Conservation (phyloP, 2,888 invertebrate species). For the Acleris cristana region DNA sequence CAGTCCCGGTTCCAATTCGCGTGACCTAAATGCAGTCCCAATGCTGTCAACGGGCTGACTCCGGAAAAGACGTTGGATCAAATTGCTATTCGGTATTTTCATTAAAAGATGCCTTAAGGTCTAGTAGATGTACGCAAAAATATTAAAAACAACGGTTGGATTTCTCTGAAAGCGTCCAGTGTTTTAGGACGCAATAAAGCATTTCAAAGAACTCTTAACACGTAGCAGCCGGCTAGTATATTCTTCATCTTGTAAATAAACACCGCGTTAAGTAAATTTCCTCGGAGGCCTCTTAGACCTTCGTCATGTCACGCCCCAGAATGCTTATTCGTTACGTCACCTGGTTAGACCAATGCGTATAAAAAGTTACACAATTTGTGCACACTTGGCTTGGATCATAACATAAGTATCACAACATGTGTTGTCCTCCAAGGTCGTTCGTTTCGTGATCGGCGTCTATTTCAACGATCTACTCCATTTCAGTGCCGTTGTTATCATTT, state of each 20-base stretch:
- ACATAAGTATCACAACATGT: conserved; percentile 31
- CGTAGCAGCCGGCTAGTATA: neutral
- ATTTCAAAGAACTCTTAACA: conserved; percentile 1
- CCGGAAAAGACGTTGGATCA: conserved; percentile 1
- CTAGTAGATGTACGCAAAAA: too few relatives aligned
- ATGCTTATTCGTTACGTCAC: conserved; percentile 22
- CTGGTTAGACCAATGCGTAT: conserved; percentile 24
- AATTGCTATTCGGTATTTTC: conserved; percentile 4
- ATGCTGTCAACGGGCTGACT: conserved; percentile 17
- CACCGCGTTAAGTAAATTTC: conserved; percentile 12
- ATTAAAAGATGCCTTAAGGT: too few relatives aligned
- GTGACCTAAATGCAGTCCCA: conserved; percentile 34
- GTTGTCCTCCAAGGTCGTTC: conserved; percentile 34
- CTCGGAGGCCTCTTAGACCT: conserved; percentile 3
- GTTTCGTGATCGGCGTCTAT: conserved; percentile 20
- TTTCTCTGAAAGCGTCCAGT: neutral
- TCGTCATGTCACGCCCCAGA: conserved; percentile 7
- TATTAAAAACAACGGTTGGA: too few relatives aligned
- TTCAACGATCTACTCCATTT: conserved; percentile 8
- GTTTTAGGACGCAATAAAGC: neutral
- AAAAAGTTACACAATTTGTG: conserved; percentile 29
- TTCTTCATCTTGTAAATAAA: conserved; percentile 5
- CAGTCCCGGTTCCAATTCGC: conserved; percentile 30
- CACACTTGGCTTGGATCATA: conserved; percentile 9
- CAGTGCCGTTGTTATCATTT: conserved; percentile 38